Evolutionary conservation across 2,888 invertebrate genomes (phyloP).

Genomic region (Xestobium rufovillosum): DNA sequence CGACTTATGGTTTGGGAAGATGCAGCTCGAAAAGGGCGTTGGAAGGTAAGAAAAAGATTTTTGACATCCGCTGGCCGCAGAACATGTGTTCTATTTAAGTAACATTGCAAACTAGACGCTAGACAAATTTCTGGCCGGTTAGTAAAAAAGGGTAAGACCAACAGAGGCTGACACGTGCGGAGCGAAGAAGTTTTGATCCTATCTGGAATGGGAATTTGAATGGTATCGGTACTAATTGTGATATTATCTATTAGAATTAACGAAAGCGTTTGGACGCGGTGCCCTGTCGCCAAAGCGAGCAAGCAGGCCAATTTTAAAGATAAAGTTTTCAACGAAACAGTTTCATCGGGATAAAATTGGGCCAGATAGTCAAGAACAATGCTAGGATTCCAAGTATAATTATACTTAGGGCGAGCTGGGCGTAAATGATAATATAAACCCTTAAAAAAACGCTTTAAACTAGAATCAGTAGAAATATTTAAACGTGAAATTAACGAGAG

Average conservation of each 20-base stretch:
- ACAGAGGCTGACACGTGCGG: too few relatives aligned
- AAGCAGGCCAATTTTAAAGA: too few relatives aligned
- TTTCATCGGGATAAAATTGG: conserved; percentile 17
- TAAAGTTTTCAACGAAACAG: too few relatives aligned
- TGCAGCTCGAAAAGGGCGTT: conserved; percentile 20
- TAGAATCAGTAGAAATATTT: background rate
- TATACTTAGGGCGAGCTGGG: conserved; percentile 20
- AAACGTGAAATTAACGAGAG: too few relatives aligned
- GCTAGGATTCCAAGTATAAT: conserved; percentile 22
- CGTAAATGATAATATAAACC: conserved; percentile 20
- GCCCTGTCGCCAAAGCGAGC: too few relatives aligned
- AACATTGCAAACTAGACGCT: conserved; percentile 13
- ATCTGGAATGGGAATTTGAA: too few relatives aligned
- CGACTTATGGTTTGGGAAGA: too few relatives aligned
- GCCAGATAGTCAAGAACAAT: conserved; percentile 19
- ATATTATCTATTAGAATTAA: too few relatives aligned
- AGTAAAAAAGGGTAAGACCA: conserved; percentile 18
- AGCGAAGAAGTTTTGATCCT: too few relatives aligned
- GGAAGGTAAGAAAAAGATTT: conserved; percentile 20
- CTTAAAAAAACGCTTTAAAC: conserved; percentile 16
- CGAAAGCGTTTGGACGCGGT: too few relatives aligned
- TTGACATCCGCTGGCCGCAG: conserved; percentile 7
- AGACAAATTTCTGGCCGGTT: conserved; percentile 17
- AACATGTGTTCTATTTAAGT: conserved; percentile 16
- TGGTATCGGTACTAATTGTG: too few relatives aligned